phyloP scores from a whole-genome alignment of 1,140 invertebrate species.

The Drosophila lacertosa region DNA sequence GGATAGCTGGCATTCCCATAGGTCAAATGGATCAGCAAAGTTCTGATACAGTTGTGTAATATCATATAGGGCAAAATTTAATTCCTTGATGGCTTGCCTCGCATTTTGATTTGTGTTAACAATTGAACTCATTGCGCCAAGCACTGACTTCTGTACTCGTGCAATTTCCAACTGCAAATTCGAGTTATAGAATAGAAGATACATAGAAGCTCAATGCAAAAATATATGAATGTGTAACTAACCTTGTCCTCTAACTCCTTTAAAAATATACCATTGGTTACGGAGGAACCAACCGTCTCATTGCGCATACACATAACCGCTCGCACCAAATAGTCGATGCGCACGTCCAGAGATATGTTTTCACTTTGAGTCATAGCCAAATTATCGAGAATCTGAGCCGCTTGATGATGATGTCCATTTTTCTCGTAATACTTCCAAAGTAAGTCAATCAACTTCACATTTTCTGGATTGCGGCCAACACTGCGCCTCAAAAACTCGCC shows the following conservation, averaged over 20 bases:
- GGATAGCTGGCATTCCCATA: slow-evolving; percentile 94
- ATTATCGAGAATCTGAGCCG: slow-evolving; percentile 95
- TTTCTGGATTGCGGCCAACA: slow-evolving; percentile 85
- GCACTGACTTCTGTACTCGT: slow-evolving; percentile 74
- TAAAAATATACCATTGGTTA: slow-evolving; percentile 92
- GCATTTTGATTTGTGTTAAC: slow-evolving; percentile 45
- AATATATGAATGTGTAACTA: slow-evolving; percentile 68
- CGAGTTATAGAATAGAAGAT: slow-evolving; percentile 22
- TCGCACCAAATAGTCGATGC: slow-evolving; percentile 95
- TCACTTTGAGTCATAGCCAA: slow-evolving; percentile 92
- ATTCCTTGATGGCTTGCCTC: slow-evolving; percentile 58
- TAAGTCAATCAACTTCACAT: slow-evolving; percentile 91
- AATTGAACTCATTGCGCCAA: slow-evolving; percentile 57
- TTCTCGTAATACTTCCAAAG: slow-evolving; percentile 98
- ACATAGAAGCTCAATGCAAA: slow-evolving; percentile 16
- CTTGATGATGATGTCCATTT: slow-evolving; percentile 94
- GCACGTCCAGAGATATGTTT: slow-evolving; percentile 87
- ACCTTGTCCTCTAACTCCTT: slow-evolving; percentile 97
- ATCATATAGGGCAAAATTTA: slow-evolving; percentile 77
- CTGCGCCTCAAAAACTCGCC: slow-evolving; percentile 91
- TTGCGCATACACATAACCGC: slow-evolving; percentile 98
- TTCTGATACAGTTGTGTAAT: slow-evolving; percentile 91
- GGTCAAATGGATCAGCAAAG: slow-evolving; percentile 91
- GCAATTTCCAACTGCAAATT: slow-evolving; percentile 75
- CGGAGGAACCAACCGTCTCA: slow-evolving; percentile 90